A percentile compares a stretch with the other conserved stretches of the same genome.
Evolutionary conservation across 2,888 invertebrate genomes (phyloP).

Genomic region (Colostygia pectinataria): DNA sequence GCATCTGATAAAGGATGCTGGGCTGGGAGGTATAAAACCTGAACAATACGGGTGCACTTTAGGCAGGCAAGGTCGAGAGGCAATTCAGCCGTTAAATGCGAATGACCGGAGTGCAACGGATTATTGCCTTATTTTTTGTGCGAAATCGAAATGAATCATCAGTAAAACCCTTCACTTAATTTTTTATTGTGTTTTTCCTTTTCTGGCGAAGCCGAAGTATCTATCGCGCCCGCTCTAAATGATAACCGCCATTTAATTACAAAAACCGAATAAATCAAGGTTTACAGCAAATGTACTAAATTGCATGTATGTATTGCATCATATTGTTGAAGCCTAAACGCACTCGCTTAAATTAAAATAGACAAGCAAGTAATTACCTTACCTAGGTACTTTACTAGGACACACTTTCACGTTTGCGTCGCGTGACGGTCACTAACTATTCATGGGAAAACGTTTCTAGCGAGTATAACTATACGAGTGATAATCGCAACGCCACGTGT

Average conservation of each 20-base stretch:
- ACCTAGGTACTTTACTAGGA: conserved; percentile 5
- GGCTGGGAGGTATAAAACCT: conserved; percentile 18
- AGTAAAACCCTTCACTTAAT: conserved; percentile 20
- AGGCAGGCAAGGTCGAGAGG: conserved; percentile 45
- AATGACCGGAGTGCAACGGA: conserved; percentile 42
- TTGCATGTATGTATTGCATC: conserved; percentile 16
- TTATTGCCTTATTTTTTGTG: conserved; percentile 19
- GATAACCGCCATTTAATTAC: too few species aligned
- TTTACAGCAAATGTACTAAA: too few species aligned
- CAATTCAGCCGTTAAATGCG: conserved; percentile 47
- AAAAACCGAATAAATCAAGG: neutral
- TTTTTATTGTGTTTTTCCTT: neutral
- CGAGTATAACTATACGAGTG: conserved; percentile 22
- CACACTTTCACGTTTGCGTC: conserved; percentile 65
- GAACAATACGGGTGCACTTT: conserved; percentile 23
- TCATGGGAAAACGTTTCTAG: conserved; percentile 30
- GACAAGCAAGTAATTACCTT: conserved; percentile 16
- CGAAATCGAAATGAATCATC: conserved; percentile 32
- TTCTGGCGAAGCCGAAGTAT: neutral
- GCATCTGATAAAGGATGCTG: conserved; percentile 14
- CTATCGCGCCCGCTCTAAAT: too few species aligned
- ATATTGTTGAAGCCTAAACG: conserved; percentile 21
- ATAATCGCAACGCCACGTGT: conserved; percentile 18
- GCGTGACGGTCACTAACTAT: conserved; percentile 56
- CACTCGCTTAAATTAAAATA: conserved; percentile 37